phyloP scores from a whole-genome alignment of 2,113 vertebrate genomes.

The Chloropsis hardwickii region DNA sequence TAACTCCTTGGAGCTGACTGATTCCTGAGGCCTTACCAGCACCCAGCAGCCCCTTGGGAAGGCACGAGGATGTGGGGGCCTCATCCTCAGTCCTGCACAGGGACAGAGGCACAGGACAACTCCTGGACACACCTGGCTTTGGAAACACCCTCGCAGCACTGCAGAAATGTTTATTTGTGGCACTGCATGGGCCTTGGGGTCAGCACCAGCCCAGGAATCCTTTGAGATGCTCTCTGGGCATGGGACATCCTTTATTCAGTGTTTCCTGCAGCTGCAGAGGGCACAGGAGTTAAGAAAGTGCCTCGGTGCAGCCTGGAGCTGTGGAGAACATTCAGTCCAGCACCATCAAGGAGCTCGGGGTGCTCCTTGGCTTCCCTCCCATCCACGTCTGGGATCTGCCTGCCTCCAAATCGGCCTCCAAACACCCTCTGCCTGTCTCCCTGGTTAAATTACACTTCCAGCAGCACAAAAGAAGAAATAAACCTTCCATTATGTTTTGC shows the following conservation, averaged over 20 bases:
- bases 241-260: rapidly evolving
- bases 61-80: background rate
- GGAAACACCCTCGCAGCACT: rapidly evolving
- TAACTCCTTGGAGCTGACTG: background rate
- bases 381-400: background rate
- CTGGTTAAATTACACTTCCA: background rate
- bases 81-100: background rate
- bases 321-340: background rate
- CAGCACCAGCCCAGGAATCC: background rate
- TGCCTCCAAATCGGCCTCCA: background rate
- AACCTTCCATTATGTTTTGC: constrained; percentile 11
- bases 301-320: background rate
- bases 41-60: background rate
- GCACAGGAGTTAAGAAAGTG: background rate
- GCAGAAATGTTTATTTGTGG: background rate
- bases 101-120: too few relatives aligned
- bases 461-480: constrained; percentile 26
- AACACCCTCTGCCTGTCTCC: background rate
- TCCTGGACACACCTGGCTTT: background rate
- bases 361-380: background rate
- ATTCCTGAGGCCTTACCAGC: background rate
- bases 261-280: background rate
- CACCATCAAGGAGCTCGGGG: background rate
- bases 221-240: background rate
- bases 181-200: background rate